Percentiles rank a stretch among this genome's conserved stretches.
These are phyloP conservation scores for Orbicella faveolata DNA, from an alignment of 64 coral and sea anemone genomes.

Conservation along the genomic window DNA sequence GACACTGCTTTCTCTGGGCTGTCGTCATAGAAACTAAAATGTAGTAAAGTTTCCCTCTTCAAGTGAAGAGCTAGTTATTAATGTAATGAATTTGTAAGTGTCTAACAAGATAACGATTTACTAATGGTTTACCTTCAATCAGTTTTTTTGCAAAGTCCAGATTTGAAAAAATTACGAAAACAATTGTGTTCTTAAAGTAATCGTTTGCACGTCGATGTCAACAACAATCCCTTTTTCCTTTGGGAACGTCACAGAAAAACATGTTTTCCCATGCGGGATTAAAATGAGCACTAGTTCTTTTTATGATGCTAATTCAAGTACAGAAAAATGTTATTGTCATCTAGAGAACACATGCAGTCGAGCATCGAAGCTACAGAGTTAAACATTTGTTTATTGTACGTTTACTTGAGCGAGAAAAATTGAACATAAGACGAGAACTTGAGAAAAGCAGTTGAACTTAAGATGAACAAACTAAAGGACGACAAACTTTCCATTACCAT, in stretches of 20 bases:
- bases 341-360: background rate
- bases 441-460: background rate
- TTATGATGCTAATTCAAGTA: background rate
- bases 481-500: conserved; percentile 1
- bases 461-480: conserved; percentile 10
- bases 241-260: background rate
- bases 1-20: no score
- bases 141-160: no score
- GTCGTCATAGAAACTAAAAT: no score
- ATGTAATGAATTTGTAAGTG: no score
- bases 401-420: background rate
- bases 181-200: no score
- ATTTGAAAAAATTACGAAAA: no score
- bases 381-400: background rate
- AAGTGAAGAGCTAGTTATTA: no score
- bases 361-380: background rate
- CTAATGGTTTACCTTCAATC: no score
- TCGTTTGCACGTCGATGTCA: background rate
- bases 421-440: background rate
- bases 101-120: no score
- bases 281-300: background rate
- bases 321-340: background rate
- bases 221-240: background rate
- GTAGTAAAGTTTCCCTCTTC: no score
- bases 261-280: background rate